phyloP scores from a whole-genome alignment of 2,113 vertebrate species.

The Pluvianellus socialis region DNA sequence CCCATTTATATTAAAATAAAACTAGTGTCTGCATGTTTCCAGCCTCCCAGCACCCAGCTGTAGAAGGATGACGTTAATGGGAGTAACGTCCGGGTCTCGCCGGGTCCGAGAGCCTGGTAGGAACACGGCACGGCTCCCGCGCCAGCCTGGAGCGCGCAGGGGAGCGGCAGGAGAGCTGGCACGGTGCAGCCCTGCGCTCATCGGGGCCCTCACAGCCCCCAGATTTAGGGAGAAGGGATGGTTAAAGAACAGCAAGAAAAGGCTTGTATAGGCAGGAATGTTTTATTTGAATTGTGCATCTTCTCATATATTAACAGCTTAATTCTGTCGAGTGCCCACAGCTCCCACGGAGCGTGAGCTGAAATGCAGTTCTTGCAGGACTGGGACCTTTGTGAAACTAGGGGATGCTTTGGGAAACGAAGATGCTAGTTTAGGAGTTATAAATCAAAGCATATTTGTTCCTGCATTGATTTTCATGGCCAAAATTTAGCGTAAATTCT shows the following conservation, averaged over 20 bases:
- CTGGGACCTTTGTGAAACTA: neutral
- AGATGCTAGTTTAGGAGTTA: neutral
- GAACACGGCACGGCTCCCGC: too few species aligned
- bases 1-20: slow-evolving; percentile 25
- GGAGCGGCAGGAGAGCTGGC: neutral
- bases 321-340: neutral
- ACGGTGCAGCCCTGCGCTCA: neutral
- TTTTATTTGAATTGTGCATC: slow-evolving; percentile 28
- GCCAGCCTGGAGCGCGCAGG: too few species aligned
- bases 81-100: neutral
- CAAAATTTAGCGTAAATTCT: neutral
- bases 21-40: slow-evolving; percentile 5
- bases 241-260: slow-evolving; percentile 11
- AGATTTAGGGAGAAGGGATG: neutral
- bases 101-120: neutral
- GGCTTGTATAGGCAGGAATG: slow-evolving; percentile 6
- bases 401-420: neutral
- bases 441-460: neutral
- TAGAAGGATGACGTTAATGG: neutral
- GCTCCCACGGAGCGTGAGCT: neutral
- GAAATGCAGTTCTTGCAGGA: neutral
- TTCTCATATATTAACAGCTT: neutral
- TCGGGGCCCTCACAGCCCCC: neutral
- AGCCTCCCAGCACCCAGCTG: neutral
- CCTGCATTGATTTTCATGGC: neutral